Conservation (phyloP, 2,888 invertebrate genomes). For the Arrhopalites spinosus region DNA sequence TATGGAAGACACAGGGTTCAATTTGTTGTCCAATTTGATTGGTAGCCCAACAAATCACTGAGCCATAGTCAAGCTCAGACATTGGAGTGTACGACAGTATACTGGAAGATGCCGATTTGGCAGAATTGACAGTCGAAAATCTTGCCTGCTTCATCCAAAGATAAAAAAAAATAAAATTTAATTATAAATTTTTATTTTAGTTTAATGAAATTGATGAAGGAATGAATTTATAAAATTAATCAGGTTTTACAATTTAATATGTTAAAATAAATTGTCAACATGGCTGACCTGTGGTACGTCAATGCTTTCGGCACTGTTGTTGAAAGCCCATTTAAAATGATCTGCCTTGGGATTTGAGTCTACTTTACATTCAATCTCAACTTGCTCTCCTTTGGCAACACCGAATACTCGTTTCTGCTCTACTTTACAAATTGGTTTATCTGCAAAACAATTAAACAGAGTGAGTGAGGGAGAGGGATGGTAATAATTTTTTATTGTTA, state of each 20-base stretch:
- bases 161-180: not conserved
- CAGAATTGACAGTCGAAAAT: constrained; percentile 65
- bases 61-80: constrained; percentile 76
- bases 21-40: constrained; percentile 74
- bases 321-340: constrained; percentile 85
- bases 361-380: constrained; percentile 79
- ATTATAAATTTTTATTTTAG: not conserved
- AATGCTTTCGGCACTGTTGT: constrained; percentile 81
- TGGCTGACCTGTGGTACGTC: constrained; percentile 70
- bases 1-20: constrained; percentile 75
- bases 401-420: constrained; percentile 80
- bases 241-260: too few species aligned
- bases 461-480: too few species aligned
- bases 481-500: too few species aligned
- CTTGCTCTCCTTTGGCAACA: constrained; percentile 79
- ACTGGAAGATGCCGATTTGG: constrained; percentile 63
- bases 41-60: constrained; percentile 72
- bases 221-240: too few species aligned
- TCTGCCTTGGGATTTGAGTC: constrained; percentile 83
- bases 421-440: constrained; percentile 79
- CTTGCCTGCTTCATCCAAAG: constrained; percentile 63
- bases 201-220: too few species aligned
- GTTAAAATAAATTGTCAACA: too few species aligned
- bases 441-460: too few species aligned
- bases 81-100: constrained; percentile 77